These are phyloP conservation scores for Sylvicola cinctus DNA, from an alignment of 2,888 invertebrate genomes.

Conservation along the genomic window DNA sequence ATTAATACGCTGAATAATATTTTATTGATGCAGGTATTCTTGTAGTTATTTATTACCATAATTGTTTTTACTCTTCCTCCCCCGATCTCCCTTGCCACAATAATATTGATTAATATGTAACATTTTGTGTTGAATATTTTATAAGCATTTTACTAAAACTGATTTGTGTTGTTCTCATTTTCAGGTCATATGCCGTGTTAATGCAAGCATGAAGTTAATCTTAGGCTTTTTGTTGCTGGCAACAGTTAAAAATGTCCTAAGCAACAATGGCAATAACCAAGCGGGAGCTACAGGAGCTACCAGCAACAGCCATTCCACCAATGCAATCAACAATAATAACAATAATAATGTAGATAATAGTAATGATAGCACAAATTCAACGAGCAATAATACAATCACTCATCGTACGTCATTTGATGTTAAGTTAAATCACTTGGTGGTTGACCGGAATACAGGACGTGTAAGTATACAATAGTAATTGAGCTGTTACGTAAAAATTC, in stretches of 20 bases:
- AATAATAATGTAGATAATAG: constrained; percentile 3
- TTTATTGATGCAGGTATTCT: too few species aligned
- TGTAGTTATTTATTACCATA: too few species aligned
- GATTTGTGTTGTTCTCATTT: neutral
- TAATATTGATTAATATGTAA: too few species aligned
- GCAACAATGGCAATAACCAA: constrained; percentile 6
- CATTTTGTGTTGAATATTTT: too few species aligned
- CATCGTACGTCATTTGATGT: constrained; percentile 22
- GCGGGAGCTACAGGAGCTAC: constrained; percentile 1
- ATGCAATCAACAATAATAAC: constrained; percentile 5
- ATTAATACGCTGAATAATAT: too few species aligned
- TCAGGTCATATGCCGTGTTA: constrained; percentile 8
- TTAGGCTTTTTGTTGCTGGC: constrained; percentile 14
- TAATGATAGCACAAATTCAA: constrained; percentile 6
- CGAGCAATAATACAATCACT: constrained; percentile 19
- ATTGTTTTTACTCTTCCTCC: too few species aligned
- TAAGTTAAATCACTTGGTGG: constrained; percentile 67
- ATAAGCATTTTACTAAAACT: neutral
- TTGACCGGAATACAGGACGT: constrained; percentile 78
- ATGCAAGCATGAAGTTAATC: constrained; percentile 14
- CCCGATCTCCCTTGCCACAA: too few species aligned
- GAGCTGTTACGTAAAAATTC: constrained; percentile 25
- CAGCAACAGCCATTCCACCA: constrained; percentile 7
- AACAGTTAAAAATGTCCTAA: constrained; percentile 10
- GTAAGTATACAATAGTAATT: constrained; percentile 20